Evolutionary conservation across 2,888 invertebrate genomes (phyloP).

Genomic region (Watsonalla binaria): DNA sequence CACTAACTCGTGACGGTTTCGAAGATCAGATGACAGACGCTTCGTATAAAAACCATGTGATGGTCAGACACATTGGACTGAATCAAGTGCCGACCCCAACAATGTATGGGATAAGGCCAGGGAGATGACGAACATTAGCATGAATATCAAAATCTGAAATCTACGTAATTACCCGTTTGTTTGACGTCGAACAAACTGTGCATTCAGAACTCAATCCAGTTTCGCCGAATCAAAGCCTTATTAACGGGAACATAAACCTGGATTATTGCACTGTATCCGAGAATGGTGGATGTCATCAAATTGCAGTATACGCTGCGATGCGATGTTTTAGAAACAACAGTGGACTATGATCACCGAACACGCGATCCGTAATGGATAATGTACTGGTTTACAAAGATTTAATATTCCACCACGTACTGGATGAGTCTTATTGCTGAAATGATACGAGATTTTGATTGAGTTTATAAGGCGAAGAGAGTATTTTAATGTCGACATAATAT

Average conservation of each 20-base stretch:
- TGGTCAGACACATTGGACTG: too few relatives aligned
- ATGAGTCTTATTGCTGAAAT: not conserved
- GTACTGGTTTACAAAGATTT: conserved; percentile 12
- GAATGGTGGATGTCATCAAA: conserved; percentile 31
- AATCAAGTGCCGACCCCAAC: too few relatives aligned
- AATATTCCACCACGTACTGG: conserved; percentile 8
- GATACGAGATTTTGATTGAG: too few relatives aligned
- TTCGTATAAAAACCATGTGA: too few relatives aligned
- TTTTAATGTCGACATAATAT: too few relatives aligned
- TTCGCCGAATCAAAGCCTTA: not conserved
- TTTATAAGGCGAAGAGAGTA: too few relatives aligned
- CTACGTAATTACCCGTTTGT: not conserved
- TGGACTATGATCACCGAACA: conserved; percentile 44
- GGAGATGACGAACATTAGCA: too few relatives aligned
- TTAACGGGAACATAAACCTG: conserved; percentile 5
- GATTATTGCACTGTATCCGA: conserved; percentile 10
- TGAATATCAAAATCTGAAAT: too few relatives aligned
- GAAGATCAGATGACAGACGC: too few relatives aligned
- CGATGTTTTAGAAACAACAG: conserved; percentile 31
- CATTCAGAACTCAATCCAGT: not conserved
- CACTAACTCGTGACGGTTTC: too few relatives aligned
- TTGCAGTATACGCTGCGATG: conserved; percentile 23
- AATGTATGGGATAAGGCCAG: too few relatives aligned
- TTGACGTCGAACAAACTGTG: not conserved
- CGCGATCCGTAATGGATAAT: conserved; percentile 50